phyloP scores from a whole-genome alignment of 35 echinoderm and acorn worm species.

The Anneissia japonica region DNA sequence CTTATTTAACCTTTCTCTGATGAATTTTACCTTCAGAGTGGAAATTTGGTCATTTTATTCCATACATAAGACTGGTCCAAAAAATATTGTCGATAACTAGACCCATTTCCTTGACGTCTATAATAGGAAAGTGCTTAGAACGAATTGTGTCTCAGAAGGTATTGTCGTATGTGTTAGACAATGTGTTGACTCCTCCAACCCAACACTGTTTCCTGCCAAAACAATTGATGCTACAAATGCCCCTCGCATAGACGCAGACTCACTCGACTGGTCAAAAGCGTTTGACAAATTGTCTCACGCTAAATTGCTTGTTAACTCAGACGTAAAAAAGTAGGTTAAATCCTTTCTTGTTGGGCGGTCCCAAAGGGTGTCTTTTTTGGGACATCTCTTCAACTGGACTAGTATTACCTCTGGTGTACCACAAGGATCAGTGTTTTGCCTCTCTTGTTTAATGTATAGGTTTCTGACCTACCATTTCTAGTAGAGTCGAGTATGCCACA shows the following conservation, averaged over 20 bases:
- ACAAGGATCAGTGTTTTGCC: not conserved
- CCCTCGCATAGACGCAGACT: not conserved
- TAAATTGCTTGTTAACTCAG: not conserved
- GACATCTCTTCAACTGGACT: not conserved
- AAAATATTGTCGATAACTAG: too few species aligned
- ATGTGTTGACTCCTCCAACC: not conserved
- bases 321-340: not conserved
- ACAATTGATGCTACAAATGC: not conserved
- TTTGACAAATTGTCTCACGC: not conserved
- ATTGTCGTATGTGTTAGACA: too few species aligned
- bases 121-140: too few species aligned
- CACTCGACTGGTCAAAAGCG: not conserved
- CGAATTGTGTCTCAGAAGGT: too few species aligned
- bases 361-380: not conserved
- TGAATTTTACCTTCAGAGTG: not conserved
- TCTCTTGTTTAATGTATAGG: not conserved
- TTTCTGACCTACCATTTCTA: not conserved
- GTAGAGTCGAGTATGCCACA: not conserved
- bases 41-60: not conserved
- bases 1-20: not conserved
- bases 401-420: not conserved
- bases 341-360: not conserved
- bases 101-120: too few species aligned
- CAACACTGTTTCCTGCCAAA: not conserved
- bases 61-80: too few species aligned